Conservation (phyloP, 2,888 invertebrate species). For the Brachyptera putata region DNA sequence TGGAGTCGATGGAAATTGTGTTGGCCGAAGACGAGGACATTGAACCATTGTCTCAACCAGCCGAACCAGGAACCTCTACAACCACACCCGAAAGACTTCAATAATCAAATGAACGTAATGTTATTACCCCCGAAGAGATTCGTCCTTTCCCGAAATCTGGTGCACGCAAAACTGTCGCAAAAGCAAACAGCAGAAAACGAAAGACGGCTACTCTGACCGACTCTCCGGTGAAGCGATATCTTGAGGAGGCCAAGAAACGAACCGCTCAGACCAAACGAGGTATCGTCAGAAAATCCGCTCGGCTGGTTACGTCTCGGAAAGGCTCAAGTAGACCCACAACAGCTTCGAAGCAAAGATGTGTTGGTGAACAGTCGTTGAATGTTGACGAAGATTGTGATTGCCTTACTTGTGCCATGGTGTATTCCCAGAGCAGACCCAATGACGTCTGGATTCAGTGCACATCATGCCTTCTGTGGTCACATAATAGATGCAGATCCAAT, state of each 20-base stretch:
- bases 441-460: too few relatives aligned
- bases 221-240: constrained; percentile 11
- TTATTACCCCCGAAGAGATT: constrained; percentile 6
- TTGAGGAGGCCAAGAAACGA: background rate
- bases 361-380: background rate
- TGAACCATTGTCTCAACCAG: too few relatives aligned
- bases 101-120: too few relatives aligned
- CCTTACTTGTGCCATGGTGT: constrained; percentile 16
- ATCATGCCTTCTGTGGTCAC: too few relatives aligned
- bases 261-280: background rate
- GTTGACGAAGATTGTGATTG: constrained; percentile 22
- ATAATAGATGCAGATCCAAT: too few relatives aligned
- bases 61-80: too few relatives aligned
- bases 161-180: background rate
- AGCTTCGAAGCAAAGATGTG: background rate
- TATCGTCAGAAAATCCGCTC: background rate
- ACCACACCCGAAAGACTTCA: background rate
- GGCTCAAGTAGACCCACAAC: background rate
- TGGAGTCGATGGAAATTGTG: too few relatives aligned
- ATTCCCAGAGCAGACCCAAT: too few relatives aligned
- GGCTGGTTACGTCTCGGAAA: background rate
- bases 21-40: too few relatives aligned
- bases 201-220: background rate
- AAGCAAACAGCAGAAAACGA: background rate
- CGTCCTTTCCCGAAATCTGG: background rate